A percentile compares a stretch with the other conserved stretches of the same genome.
These are phyloP conservation scores for Drosophila navojoa DNA, from an alignment of 1,140 invertebrate species.

Conservation along the genomic window DNA sequence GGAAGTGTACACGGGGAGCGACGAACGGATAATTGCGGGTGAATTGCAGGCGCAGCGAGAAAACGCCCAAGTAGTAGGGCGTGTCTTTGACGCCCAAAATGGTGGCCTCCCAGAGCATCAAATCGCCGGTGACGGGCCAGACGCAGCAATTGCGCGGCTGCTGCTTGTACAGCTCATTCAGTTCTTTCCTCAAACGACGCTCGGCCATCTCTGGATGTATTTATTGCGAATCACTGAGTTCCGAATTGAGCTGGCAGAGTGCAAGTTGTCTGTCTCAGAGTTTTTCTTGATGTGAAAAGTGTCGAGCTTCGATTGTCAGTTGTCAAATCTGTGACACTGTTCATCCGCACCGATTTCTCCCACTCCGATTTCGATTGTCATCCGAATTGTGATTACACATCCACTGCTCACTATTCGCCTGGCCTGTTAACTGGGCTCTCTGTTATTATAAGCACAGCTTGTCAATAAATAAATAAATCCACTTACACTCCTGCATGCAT, in stretches of 20 bases:
- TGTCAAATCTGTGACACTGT: no score
- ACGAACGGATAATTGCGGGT: conserved; percentile 12
- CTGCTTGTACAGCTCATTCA: background rate
- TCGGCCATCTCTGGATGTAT: conserved; percentile 1
- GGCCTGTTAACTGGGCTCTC: no score
- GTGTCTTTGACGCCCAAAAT: conserved; percentile 3
- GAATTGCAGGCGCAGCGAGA: conserved; percentile 7
- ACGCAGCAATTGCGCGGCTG: conserved; percentile 22
- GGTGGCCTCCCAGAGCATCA: conserved; percentile 19
- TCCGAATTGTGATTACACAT: no score
- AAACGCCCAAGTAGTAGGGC: conserved; percentile 24
- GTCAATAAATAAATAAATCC: no score
- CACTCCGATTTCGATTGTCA: no score
- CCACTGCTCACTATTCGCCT: no score
- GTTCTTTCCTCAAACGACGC: conserved; percentile 13
- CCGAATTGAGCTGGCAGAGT: background rate
- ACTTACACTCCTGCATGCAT: no score
- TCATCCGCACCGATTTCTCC: no score
- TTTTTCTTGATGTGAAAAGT: no score
- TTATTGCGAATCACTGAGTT: background rate
- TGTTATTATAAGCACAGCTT: no score
- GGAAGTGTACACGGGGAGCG: conserved; percentile 16
- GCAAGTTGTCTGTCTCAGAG: background rate
- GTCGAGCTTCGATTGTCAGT: no score
- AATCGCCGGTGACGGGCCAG: conserved; percentile 5